phyloP scores from a whole-genome alignment of 2,113 vertebrate species.

The Trochalopteron elliotii region DNA sequence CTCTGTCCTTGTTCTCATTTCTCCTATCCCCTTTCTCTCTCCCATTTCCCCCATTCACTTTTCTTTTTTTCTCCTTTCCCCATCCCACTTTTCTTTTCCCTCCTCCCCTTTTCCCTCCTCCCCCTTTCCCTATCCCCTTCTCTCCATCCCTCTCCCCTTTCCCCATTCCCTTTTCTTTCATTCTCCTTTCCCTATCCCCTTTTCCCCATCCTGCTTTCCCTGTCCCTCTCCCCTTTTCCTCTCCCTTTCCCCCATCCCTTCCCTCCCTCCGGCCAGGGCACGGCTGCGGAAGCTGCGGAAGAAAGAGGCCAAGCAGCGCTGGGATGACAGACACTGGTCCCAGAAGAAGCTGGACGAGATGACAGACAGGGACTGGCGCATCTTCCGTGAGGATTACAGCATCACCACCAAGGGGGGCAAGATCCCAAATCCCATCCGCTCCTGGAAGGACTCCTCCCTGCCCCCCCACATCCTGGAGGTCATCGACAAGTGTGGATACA shows the following conservation, averaged over 20 bases:
- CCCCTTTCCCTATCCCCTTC: no score
- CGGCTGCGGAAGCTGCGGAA: constrained; percentile 93
- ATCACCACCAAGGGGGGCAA: constrained; percentile 99
- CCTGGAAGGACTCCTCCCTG: constrained; percentile 95
- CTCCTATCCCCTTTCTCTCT: not conserved
- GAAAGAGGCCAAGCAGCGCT: constrained; percentile 98
- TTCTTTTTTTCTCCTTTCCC: not conserved
- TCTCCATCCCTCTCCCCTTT: no score
- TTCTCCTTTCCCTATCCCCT: not conserved
- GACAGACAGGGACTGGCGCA: constrained; percentile 98
- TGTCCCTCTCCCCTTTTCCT: no score
- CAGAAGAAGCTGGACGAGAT: constrained; percentile 99
- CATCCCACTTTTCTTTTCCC: no score
- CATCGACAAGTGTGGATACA: constrained; percentile 98
- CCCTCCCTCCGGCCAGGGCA: constrained; percentile 61
- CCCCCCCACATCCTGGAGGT: constrained; percentile 96
- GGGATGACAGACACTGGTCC: constrained; percentile 98
- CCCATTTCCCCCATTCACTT: not conserved
- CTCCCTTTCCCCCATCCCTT: no score
- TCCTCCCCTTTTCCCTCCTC: not conserved
- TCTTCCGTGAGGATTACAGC: constrained; percentile 97
- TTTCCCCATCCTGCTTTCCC: no score
- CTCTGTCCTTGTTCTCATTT: accelerated
- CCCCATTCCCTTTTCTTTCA: no score
- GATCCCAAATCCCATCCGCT: constrained; percentile 97